Evolutionary conservation across 2,888 invertebrate species (phyloP), one percentile per base, ranked within the genome.

Genomic region (Monopis laevigella): DNA sequence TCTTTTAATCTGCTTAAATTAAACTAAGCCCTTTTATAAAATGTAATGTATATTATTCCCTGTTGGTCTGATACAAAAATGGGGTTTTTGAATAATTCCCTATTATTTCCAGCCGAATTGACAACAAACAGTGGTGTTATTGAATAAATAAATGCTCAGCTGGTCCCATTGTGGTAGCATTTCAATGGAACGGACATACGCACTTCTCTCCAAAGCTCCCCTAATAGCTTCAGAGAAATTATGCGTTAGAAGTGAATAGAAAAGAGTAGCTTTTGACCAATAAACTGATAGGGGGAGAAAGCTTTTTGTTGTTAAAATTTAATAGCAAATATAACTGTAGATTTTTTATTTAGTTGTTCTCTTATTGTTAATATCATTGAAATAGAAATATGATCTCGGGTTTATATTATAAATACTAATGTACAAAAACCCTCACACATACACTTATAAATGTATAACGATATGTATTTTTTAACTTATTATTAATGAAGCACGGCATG

Each of bases 141-240:
- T 51, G 56, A 59, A 65, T 59, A 59, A 56, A 61, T 62, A 58
- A 59, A 58, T 55, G 51, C 51, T 48, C 48, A 51, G 49, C 49
- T 52, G 51, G 48, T 44, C 43, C 47, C 44, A 53, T 57, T 56
- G 59, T 61, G 45, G 49, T 51, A 21, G 21, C 21, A 12, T 36
- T 36, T 36, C 21, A 21, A 12, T 36, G 21, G 16, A 36, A 36
- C 13, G 36, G 24, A 24, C 24, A 10, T 21, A 21, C 18, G 36
- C 29, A 5, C 17, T 18, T 12, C 8, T 2, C 4, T n/a, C 12
- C 34, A 34, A 24, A 24, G 24, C 10, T 24, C 10, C 10, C 6
- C 24, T 6, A 24, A 10, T 24, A 24, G 6, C 10, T 24, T 6
- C 5, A n/a, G 36, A 36, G 36, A 36, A 36, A 36, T 36, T 36